phyloP scores from a whole-genome alignment of 2,797 vertebrate genomes.

The Artibeus lituratus region DNA sequence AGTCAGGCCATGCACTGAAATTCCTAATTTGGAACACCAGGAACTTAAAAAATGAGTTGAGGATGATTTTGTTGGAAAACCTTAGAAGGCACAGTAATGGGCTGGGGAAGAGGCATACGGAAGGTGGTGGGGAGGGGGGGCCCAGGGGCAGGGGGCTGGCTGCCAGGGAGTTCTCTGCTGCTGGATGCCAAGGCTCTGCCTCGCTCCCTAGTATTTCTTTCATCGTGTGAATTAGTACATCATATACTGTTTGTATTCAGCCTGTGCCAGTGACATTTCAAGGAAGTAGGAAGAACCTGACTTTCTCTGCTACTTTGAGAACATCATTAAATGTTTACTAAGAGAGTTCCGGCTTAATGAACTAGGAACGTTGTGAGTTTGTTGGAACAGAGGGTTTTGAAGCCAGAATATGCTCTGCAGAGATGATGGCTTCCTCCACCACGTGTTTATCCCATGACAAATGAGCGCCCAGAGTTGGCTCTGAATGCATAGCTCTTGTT shows the following conservation, averaged over 20 bases:
- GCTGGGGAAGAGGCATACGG: accelerated
- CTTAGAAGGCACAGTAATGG: not conserved
- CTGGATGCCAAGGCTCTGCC: not conserved
- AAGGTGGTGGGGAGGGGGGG: too few species aligned
- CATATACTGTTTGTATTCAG: not conserved
- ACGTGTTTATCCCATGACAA: not conserved
- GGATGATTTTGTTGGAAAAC: not conserved
- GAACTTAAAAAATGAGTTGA: conserved; percentile 49
- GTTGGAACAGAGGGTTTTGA: not conserved
- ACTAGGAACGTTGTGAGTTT: not conserved
- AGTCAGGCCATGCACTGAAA: accelerated
- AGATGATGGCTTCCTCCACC: not conserved
- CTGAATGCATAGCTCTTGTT: not conserved
- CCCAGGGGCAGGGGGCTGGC: not conserved
- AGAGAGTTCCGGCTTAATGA: not conserved
- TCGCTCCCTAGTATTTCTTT: not conserved
- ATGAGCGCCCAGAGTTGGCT: not conserved
- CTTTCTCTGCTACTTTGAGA: not conserved
- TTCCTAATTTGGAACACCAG: not conserved
- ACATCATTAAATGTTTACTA: not conserved
- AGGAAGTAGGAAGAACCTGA: not conserved
- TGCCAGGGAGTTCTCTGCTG: not conserved
- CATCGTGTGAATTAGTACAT: not conserved
- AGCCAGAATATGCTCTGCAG: not conserved
- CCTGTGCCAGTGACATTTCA: not conserved